Evolutionary conservation across 1,140 invertebrate genomes (phyloP).

Genomic region (Bombus affinis): DNA sequence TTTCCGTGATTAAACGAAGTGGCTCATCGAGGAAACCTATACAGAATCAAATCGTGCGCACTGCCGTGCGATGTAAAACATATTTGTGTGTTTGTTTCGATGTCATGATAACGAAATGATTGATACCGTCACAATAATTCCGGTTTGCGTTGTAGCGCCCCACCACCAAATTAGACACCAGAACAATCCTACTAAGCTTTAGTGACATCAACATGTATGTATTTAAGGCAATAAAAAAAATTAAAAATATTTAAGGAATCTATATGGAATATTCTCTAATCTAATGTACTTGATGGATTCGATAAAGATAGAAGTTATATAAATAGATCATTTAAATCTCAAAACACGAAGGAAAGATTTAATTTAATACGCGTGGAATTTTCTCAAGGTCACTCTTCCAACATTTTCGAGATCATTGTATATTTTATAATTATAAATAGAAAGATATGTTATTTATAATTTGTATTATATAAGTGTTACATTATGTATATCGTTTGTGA

Average conservation of each 20-base stretch:
- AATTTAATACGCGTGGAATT: neutral
- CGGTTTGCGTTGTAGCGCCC: no score
- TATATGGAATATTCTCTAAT: neutral
- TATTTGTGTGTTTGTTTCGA: neutral
- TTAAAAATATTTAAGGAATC: neutral
- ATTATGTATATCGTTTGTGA: neutral
- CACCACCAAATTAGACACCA: no score
- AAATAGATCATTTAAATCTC: neutral
- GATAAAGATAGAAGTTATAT: neutral
- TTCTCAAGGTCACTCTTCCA: neutral
- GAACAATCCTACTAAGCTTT: no score
- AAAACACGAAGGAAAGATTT: neutral
- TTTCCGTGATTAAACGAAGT: constrained; percentile 3
- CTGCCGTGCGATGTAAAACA: neutral
- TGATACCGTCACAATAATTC: neutral
- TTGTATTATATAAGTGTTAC: neutral
- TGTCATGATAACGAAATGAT: neutral
- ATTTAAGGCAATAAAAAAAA: neutral
- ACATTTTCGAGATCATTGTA: neutral
- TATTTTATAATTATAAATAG: neutral
- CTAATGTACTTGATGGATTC: neutral
- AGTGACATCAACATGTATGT: no score
- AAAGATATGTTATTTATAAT: neutral
- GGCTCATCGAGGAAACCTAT: neutral
- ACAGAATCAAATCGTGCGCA: neutral